Base-by-base conservation (phyloP, 2,797 vertebrate genomes). In the Myiotriccus ornatus region DNA sequence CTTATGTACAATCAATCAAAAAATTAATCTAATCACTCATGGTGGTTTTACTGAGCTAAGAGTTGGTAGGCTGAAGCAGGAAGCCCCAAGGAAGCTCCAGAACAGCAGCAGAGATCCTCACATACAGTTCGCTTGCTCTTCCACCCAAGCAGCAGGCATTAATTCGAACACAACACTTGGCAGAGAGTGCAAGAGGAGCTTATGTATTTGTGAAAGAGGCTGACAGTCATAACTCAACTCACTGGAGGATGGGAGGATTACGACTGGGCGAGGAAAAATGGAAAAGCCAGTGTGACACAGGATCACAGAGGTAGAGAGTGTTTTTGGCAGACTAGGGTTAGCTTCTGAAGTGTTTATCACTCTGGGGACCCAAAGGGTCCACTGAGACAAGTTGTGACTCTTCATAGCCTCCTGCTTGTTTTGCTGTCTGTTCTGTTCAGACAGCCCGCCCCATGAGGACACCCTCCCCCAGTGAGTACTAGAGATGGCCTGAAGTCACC, bases 201-300 rank as follows among this genome's bases (percentile, higher is more conserved):
- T 17, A 23, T 5, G 2, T 30, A 23, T 73, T 50, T 67, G 10
- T 39, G 20, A 77, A 71, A n/a, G 47, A 71, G 59, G 32, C 3
- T 80, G 27, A 9, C 2, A 2, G 32, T 79, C 57, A 22, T 28
- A 20, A 46, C 24, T 46, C 18, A 55, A 1, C 34, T 56, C 47
- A 32, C 12, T 25, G 8, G 4, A 25, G 35, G 15, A 34, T 7
- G 2, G 4, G 8, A 85, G 15, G 18, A 50, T 37, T 79, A 34
- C 0, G 0, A 19, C 1, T 57, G 12, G 47, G 9, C 4, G 3
- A 82, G 4, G 9, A 32, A 64, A 49, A 77, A 30, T 0, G 3
- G 9, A 56, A 56, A 59, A 62, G 11, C 19, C 63, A 50, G 8
- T 32, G 3, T 10, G n/a, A 32, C 5, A 13, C 3, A 7, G 3